Evolutionary conservation across 2,797 vertebrate species (phyloP).

Genomic region (Aulostomus chinensis): DNA sequence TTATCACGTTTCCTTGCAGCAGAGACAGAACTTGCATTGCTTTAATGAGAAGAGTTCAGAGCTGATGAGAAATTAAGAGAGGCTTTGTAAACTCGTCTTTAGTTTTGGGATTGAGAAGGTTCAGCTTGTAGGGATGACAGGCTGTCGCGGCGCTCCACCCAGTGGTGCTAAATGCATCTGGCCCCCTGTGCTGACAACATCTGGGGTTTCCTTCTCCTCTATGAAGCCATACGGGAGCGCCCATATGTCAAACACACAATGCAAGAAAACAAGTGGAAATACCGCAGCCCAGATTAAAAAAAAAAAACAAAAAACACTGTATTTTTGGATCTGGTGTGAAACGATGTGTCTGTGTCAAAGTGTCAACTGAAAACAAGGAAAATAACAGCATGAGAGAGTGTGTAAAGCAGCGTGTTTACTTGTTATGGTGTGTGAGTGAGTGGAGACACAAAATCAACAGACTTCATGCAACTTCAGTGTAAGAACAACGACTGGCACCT

Average conservation of each 20-base stretch:
- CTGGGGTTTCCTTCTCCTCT: slow-evolving; percentile 69
- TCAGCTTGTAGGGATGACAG: slow-evolving; percentile 54
- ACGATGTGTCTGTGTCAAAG: slow-evolving; percentile 30
- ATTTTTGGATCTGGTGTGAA: slow-evolving; percentile 25
- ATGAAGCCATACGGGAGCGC: slow-evolving; percentile 66
- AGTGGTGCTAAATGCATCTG: slow-evolving; percentile 74
- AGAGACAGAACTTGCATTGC: too few relatives aligned
- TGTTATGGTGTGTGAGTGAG: slow-evolving; percentile 22
- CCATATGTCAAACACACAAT: slow-evolving; percentile 69
- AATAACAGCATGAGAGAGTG: not conserved
- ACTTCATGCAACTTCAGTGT: slow-evolving; percentile 27
- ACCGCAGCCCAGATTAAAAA: slow-evolving; percentile 1
- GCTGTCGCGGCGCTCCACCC: slow-evolving; percentile 45
- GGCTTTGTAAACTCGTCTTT: not conserved
- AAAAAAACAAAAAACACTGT: slow-evolving; percentile 13
- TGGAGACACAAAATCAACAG: slow-evolving; percentile 13
- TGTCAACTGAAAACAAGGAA: slow-evolving; percentile 19
- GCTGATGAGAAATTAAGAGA: not conserved
- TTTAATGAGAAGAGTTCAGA: not conserved
- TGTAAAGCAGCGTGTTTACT: slow-evolving; percentile 4
- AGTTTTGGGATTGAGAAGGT: slow-evolving; percentile 36
- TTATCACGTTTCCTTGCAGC: too few relatives aligned
- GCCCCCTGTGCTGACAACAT: slow-evolving; percentile 69
- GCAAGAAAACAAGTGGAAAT: slow-evolving; percentile 25
- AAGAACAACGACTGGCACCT: slow-evolving; percentile 39